Evolutionary conservation across 2,888 invertebrate genomes (phyloP), one percentile per base, ranked within the genome.

Genomic region (Cantharis rufa): DNA sequence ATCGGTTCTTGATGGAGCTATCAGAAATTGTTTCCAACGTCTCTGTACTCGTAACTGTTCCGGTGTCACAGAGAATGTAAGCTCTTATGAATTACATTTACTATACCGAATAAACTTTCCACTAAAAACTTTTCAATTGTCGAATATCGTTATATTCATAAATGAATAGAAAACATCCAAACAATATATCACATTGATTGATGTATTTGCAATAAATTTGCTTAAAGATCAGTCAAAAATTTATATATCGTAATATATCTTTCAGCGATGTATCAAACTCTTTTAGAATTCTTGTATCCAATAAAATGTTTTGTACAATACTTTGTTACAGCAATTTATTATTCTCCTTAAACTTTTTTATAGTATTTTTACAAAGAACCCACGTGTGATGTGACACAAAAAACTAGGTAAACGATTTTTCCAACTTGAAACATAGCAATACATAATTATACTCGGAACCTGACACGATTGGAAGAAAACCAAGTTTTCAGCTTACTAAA

Each of bases 1-100:
- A 84, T 84, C 83, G 83, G 75, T 83, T 81, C 81, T 83, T 83
- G 84, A 84, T 84, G 79, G 82, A 84, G 82, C 83, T 81, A 84
- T 83, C 82, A 79, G 80, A 81, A 81, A 84, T 84, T 82, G 82
- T 80, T 80, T 82, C 82, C 78, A 79, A 79, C 78, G 78, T 78
- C 78, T 78, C 74, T 68, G 78, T 77, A 77, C 77, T 77, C 74
- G 79, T 83, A 81, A 82, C 82, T 79, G 81, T 82, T 76, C 79
- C 81, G 81, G 80, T 80, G 80, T 79, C 81, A 78, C 81, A 82
- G 83, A 83, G 82, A 82, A 82, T 81, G 81, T 82, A 82, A 81
- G 81, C 81, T 82, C 81, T 82, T 82, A 84, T 84, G 83, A 83
- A 80, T 82, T 84, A 84, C 82, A 78, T 74, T 32, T 32, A 13